phyloP scores from a whole-genome alignment of 2,888 invertebrate species.

The Thymelicus acteon region DNA sequence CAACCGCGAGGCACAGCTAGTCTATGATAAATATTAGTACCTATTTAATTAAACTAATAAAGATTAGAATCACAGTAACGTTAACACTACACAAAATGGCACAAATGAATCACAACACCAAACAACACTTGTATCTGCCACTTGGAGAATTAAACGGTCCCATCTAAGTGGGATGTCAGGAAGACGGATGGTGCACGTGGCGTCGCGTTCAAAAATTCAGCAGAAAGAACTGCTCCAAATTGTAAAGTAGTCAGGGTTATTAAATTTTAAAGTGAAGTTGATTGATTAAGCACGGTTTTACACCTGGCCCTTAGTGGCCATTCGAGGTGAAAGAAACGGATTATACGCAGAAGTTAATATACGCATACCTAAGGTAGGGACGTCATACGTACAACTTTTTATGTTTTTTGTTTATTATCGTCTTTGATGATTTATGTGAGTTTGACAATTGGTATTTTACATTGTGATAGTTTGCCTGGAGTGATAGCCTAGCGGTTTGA shows the following conservation, averaged over 20 bases:
- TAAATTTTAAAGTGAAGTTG: slow-evolving; percentile 19
- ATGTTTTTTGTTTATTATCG: too few relatives aligned
- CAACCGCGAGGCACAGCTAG: too few relatives aligned
- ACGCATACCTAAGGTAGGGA: too few relatives aligned
- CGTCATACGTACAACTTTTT: too few relatives aligned
- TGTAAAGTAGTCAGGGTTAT: slow-evolving; percentile 17
- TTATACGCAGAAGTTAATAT: too few relatives aligned
- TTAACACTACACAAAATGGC: neutral
- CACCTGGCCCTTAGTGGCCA: slow-evolving; percentile 2
- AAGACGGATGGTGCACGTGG: slow-evolving; percentile 45
- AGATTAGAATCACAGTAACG: too few relatives aligned
- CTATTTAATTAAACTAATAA: too few relatives aligned
- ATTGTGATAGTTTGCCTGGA: too few relatives aligned
- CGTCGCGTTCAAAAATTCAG: slow-evolving; percentile 17
- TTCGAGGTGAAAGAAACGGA: neutral
- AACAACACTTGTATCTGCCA: slow-evolving; percentile 26
- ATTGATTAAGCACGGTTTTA: slow-evolving; percentile 13
- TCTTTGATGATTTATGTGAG: too few relatives aligned
- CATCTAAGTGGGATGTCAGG: slow-evolving; percentile 46
- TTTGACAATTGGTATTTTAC: too few relatives aligned
- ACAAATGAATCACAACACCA: slow-evolving; percentile 21
- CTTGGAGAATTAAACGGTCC: slow-evolving; percentile 38
- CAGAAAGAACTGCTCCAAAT: slow-evolving; percentile 19
- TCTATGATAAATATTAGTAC: too few relatives aligned
- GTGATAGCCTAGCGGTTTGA: too few relatives aligned